These are phyloP conservation scores for Protonemura montana DNA, from an alignment of 2,888 invertebrate genomes.

Conservation along the genomic window DNA sequence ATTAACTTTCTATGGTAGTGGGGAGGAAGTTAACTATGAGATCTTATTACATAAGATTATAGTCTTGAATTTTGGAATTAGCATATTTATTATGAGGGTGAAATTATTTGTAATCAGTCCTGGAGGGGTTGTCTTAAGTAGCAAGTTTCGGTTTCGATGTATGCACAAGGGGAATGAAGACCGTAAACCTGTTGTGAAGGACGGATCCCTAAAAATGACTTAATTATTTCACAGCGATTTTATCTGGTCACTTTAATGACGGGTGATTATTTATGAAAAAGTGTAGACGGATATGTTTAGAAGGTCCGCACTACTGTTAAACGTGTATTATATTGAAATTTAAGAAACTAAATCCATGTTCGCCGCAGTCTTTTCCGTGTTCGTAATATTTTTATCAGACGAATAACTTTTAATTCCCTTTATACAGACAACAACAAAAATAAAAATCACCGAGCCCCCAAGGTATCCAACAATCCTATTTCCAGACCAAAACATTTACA, in stretches of 20 bases:
- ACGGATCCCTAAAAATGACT: not conserved
- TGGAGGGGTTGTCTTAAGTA: not conserved
- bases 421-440: not conserved
- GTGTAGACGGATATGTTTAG: not conserved
- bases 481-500: not conserved
- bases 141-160: not conserved
- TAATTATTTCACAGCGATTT: not conserved
- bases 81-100: not conserved
- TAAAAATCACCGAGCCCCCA: not conserved
- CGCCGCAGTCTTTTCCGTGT: not conserved
- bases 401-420: not conserved
- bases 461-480: not conserved
- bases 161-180: no score
- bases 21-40: not conserved
- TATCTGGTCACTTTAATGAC: not conserved
- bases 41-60: constrained; percentile 7
- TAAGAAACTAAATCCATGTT: not conserved
- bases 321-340: not conserved
- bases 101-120: not conserved
- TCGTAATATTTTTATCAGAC: not conserved
- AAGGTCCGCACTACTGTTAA: not conserved
- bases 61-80: not conserved
- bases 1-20: not conserved
- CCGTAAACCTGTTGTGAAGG: not conserved
- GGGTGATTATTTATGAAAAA: not conserved